A percentile compares a stretch with the other conserved stretches of the same genome.
These are phyloP conservation scores for Thecocarcelia acutangulata DNA, from an alignment of 2,888 invertebrate genomes.

Conservation along the genomic window DNA sequence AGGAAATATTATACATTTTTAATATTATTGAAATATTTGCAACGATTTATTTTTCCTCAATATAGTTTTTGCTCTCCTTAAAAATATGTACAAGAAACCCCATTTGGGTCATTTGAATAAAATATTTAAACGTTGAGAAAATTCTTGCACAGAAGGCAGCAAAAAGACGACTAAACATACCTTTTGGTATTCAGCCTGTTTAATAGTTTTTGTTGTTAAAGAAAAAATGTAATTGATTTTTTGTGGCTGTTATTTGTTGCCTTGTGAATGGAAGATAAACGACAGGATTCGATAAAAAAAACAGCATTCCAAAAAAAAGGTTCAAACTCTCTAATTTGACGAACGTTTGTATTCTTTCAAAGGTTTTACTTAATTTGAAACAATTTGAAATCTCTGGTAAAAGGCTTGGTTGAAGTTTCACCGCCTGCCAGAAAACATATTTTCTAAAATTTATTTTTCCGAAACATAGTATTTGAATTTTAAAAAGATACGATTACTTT, in stretches of 20 bases:
- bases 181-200: constrained; percentile 14
- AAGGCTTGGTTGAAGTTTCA: no score
- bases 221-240: constrained; percentile 61
- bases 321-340: not conserved
- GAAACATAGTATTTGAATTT: no score
- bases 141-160: constrained; percentile 10
- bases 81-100: constrained; percentile 16
- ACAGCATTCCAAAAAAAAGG: constrained; percentile 31
- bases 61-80: constrained; percentile 19
- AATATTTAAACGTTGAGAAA: constrained; percentile 25
- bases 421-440: no score
- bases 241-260: constrained; percentile 5
- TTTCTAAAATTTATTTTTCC: no score
- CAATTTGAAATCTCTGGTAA: no score
- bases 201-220: constrained; percentile 20
- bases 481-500: no score
- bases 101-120: constrained; percentile 49
- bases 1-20: constrained; percentile 70
- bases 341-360: not conserved
- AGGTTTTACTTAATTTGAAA: not conserved
- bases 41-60: constrained; percentile 65
- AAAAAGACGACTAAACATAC: not conserved
- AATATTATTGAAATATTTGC: constrained; percentile 73
- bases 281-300: constrained; percentile 9
- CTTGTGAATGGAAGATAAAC: not conserved